Evolutionary conservation across 2,888 invertebrate species (phyloP).

Genomic region (Amaurobius ferox): DNA sequence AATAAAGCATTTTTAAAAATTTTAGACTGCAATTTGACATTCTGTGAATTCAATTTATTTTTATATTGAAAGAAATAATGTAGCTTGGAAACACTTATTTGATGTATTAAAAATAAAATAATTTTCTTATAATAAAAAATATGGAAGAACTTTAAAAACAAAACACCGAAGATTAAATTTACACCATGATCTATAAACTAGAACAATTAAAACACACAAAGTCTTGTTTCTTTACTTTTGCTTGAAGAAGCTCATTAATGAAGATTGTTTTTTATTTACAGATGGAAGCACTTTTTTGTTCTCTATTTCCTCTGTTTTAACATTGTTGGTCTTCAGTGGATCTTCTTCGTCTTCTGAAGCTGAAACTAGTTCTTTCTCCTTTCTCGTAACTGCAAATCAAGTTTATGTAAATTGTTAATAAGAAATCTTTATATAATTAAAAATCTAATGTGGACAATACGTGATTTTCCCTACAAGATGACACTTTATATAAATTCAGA

Average conservation of each 20-base stretch:
- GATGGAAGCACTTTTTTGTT: background rate
- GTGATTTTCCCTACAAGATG: too few relatives aligned
- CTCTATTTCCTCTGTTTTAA: background rate
- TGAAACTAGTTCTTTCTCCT: conserved; percentile 48
- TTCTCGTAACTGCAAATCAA: conserved; percentile 41
- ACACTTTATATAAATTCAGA: too few relatives aligned
- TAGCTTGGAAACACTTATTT: too few relatives aligned
- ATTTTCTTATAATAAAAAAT: too few relatives aligned
- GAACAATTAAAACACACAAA: background rate
- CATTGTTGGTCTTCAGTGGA: conserved; percentile 5
- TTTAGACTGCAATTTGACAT: too few relatives aligned
- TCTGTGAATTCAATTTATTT: too few relatives aligned
- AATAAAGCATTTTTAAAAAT: too few relatives aligned
- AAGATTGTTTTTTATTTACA: conserved; percentile 52
- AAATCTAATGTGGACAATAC: background rate
- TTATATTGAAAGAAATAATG: too few relatives aligned
- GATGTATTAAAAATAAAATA: too few relatives aligned
- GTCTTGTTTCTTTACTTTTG: background rate
- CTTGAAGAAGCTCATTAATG: conserved; percentile 57
- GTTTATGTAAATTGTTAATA: background rate
- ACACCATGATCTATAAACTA: too few relatives aligned
- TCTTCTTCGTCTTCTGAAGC: conserved; percentile 64
- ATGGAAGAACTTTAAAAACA: too few relatives aligned
- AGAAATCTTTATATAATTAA: background rate
- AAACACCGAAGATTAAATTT: too few relatives aligned